Evolutionary conservation across 2,888 invertebrate species (phyloP).

Genomic region (Phymatocera aterrima): DNA sequence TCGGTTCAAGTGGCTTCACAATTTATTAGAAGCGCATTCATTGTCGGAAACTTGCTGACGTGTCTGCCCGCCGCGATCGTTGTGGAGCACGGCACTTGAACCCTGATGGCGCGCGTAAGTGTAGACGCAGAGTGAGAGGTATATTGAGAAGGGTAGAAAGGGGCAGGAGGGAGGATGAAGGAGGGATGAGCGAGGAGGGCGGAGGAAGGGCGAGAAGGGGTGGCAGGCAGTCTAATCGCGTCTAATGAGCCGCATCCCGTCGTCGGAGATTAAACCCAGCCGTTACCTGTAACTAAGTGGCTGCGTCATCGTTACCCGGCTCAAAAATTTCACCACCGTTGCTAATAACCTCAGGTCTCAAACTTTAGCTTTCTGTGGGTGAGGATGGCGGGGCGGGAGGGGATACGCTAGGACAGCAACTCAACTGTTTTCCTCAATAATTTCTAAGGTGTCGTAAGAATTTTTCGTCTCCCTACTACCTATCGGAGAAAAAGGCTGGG

Average conservation of each 20-base stretch:
- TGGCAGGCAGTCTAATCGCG: slow-evolving; percentile 64
- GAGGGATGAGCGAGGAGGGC: no score
- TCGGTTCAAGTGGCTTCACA: slow-evolving; percentile 56
- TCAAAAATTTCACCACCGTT: slow-evolving; percentile 47
- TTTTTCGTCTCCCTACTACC: neutral
- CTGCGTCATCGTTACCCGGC: slow-evolving; percentile 47
- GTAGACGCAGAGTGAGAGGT: slow-evolving; percentile 41
- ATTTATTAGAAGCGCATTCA: slow-evolving; percentile 73
- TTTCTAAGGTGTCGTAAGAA: slow-evolving; percentile 3
- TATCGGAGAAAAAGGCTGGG: neutral
- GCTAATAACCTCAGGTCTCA: slow-evolving; percentile 34
- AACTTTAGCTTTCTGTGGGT: slow-evolving; percentile 6
- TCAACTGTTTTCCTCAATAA: slow-evolving; percentile 5
- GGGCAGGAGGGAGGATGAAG: no score
- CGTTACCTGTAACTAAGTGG: slow-evolving; percentile 49
- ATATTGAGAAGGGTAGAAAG: slow-evolving; percentile 46
- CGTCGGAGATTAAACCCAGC: slow-evolving; percentile 62
- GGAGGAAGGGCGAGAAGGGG: slow-evolving; percentile 55
- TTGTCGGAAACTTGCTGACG: slow-evolving; percentile 68
- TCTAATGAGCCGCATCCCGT: slow-evolving; percentile 66
- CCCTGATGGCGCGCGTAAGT: slow-evolving; percentile 58
- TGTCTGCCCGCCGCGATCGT: slow-evolving; percentile 27
- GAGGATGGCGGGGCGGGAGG: neutral
- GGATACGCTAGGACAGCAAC: neutral
- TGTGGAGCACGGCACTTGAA: slow-evolving; percentile 57